Evolutionary conservation across 2,113 vertebrate species (phyloP), one percentile per base, ranked within the genome.

Genomic region (Laticauda laticaudata): DNA sequence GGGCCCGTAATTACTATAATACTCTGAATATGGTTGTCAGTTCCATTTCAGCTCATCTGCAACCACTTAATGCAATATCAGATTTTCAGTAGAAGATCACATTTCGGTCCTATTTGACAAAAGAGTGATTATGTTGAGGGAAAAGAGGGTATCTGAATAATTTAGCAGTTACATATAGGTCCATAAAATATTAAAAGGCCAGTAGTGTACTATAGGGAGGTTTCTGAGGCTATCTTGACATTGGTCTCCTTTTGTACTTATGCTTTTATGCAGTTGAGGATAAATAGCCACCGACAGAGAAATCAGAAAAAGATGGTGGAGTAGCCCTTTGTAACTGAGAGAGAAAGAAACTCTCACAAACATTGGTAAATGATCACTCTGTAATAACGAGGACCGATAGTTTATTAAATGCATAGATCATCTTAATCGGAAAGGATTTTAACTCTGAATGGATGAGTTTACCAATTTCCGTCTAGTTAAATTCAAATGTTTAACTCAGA

Each of bases 151-250:
- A 14, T 86, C 93, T 96, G 39, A 97, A 97, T 97, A 96, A 97
- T 97, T 96, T 94, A 97, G 53, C 59, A 97, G 64, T 29, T 96
- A 95, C 95, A 95, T 96, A 96, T 94, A 97, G 69, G 64, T 8
- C 89, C 93, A 96, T 96, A 86, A 97, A 98, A 97, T 96, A 97
- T 95, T 97, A 95, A 97, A 97, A 23, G 23, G 21, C 91, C 91
- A 92, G 91, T 75, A 92, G 94, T 11, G 56, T 93, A 92, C 95
- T 95, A 89, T 12, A 59, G 89, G 48, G 89, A 96, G 91, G 94
- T 93, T 95, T 92, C 93, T 15, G 95, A 45, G 94, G 45, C 93
- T 90, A 39, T 3, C 2, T 93, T 96, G 87, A 93, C 94, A 93
- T 87, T 51, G 39, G n/a, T 91, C 85, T 95, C 57, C 54, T 87